Evolutionary conservation across 2,888 invertebrate genomes (phyloP).

Genomic region (Serripes groenlandicus): DNA sequence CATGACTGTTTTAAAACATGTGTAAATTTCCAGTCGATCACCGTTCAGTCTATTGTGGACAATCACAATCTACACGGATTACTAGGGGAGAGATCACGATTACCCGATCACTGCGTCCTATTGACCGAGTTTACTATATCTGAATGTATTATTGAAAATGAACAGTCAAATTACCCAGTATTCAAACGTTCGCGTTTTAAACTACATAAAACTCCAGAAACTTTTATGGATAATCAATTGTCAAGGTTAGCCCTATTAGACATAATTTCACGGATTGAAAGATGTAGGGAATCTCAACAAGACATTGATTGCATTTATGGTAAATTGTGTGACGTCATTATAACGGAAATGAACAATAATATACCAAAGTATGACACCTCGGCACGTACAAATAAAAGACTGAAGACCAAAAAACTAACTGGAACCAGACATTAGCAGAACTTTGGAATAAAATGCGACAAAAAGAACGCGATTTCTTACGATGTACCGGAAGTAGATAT

Average conservation of each 20-base stretch:
- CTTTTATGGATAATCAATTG: background rate
- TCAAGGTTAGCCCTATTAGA: background rate
- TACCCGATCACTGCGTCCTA: conserved; percentile 7
- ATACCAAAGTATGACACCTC: conserved; percentile 26
- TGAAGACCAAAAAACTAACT: conserved; percentile 27
- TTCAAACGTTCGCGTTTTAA: background rate
- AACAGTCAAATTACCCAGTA: background rate
- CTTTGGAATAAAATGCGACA: conserved; percentile 25
- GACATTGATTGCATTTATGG: conserved; percentile 6
- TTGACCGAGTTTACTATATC: background rate
- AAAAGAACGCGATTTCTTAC: conserved; percentile 29
- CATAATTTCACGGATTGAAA: background rate
- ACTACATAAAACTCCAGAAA: background rate
- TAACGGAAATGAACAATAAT: conserved; percentile 32
- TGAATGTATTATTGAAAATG: background rate
- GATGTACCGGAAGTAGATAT: background rate
- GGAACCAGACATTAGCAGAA: conserved; percentile 28
- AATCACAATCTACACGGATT: background rate
- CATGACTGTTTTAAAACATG: background rate
- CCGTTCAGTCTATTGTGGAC: background rate
- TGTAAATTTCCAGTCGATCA: background rate
- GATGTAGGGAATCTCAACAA: background rate
- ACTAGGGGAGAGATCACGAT: background rate
- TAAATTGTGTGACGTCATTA: conserved; percentile 12
- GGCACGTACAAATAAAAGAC: conserved; percentile 27